Percentiles rank a stretch among this genome's conserved stretches.
These are phyloP conservation scores for Lysandra bellargus DNA, from an alignment of 2,888 invertebrate genomes.

Conservation along the genomic window DNA sequence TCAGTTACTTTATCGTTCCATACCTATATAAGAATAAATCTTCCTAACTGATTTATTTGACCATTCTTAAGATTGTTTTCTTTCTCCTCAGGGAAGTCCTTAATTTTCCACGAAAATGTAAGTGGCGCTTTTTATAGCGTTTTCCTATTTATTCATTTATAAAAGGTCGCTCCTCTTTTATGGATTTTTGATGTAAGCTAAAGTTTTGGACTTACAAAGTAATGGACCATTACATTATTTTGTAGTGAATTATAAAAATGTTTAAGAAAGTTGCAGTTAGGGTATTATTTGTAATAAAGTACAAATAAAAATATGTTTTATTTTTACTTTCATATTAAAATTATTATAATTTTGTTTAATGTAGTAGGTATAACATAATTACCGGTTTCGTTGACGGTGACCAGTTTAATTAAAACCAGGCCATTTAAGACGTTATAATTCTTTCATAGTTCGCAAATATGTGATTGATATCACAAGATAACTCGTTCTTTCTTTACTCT, in stretches of 20 bases:
- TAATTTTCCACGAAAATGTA: constrained; percentile 24
- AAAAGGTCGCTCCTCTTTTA: not conserved
- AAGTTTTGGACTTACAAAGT: not conserved
- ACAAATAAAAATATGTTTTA: too few relatives aligned
- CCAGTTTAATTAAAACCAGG: too few relatives aligned
- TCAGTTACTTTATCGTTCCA: not conserved
- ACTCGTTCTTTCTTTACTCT: too few relatives aligned
- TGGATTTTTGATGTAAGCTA: not conserved
- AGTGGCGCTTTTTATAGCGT: constrained; percentile 15
- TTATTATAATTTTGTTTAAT: too few relatives aligned
- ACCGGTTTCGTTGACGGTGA: too few relatives aligned
- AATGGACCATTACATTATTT: not conserved
- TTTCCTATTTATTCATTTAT: not conserved
- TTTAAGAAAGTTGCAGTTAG: not conserved
- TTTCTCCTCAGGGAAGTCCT: constrained; percentile 14
- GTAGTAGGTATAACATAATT: too few relatives aligned
- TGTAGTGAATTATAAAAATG: not conserved
- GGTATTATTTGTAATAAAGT: too few relatives aligned
- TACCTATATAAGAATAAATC: constrained; percentile 16
- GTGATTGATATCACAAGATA: too few relatives aligned
- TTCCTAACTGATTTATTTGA: constrained; percentile 19
- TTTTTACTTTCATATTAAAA: too few relatives aligned
- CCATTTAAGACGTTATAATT: too few relatives aligned
- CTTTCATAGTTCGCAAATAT: too few relatives aligned
- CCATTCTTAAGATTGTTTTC: constrained; percentile 19